Percentiles rank a stretch among this genome's conserved stretches.
Conservation (phyloP, 2,888 invertebrate genomes). For the Andrena camellia region DNA sequence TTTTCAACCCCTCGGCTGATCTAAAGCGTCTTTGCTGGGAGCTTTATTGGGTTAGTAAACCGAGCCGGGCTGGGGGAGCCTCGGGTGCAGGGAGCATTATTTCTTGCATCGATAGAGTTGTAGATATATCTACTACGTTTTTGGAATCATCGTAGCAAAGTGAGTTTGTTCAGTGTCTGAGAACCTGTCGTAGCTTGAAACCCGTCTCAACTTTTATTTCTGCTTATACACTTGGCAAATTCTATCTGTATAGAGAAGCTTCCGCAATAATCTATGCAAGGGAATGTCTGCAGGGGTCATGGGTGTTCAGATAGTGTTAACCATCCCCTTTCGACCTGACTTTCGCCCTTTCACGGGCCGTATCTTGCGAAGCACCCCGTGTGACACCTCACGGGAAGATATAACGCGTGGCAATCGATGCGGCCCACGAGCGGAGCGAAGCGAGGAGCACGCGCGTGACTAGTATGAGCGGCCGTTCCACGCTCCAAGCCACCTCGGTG, state of each 20-base stretch:
- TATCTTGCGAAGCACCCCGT: background rate
- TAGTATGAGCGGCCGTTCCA: slow-evolving; percentile 50
- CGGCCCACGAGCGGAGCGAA: slow-evolving; percentile 17
- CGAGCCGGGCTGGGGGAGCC: background rate
- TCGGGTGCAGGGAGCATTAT: background rate
- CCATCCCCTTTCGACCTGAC: slow-evolving; percentile 7
- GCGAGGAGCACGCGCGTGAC: slow-evolving; percentile 28
- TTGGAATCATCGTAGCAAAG: background rate
- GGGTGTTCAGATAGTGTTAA: background rate
- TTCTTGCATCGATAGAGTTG: background rate
- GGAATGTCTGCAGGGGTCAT: background rate
- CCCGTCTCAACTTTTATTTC: too few species aligned
- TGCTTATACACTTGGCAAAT: too few species aligned
- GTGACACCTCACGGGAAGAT: background rate
- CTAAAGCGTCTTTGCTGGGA: background rate
- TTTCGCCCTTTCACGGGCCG: background rate
- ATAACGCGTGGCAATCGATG: slow-evolving; percentile 21
- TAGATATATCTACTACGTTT: background rate
- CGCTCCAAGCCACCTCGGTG: slow-evolving; percentile 32
- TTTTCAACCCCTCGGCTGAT: background rate
- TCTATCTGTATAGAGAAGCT: background rate
- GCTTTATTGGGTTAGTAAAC: slow-evolving; percentile 44
- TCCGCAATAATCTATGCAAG: background rate
- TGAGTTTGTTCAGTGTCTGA: background rate
- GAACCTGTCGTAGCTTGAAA: too few species aligned